phyloP scores from a whole-genome alignment of 92 coral and sea anemone species.

The Hydrozoanthus gracilis region DNA sequence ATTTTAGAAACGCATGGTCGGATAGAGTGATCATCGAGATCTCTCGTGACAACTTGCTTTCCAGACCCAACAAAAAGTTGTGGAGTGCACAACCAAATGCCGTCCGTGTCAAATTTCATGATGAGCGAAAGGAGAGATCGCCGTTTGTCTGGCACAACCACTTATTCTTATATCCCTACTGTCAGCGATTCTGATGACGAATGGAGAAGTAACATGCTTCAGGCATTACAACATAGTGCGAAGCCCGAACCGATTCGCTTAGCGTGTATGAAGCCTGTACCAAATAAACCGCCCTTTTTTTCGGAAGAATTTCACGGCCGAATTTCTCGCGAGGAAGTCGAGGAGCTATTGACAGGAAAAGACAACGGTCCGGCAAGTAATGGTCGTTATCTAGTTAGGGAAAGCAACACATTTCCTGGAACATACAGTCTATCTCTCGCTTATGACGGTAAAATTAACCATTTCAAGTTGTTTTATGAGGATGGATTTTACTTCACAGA shows the following conservation, averaged over 20 bases:
- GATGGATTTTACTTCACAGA: constrained; percentile 77
- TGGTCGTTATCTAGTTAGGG: constrained; percentile 94
- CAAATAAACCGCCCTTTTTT: constrained; percentile 84
- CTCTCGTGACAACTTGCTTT: neutral
- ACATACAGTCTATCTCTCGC: constrained; percentile 91
- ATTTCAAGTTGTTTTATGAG: constrained; percentile 83
- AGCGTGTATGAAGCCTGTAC: constrained; percentile 93
- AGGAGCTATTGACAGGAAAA: constrained; percentile 82
- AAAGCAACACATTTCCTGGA: constrained; percentile 91
- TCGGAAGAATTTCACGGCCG: constrained; percentile 97
- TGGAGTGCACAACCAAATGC: constrained; percentile 18
- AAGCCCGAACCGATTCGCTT: constrained; percentile 97
- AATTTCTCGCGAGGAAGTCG: constrained; percentile 87
- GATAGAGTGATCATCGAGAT: constrained; percentile 1
- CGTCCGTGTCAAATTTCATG: constrained; percentile 43
- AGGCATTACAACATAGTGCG: constrained; percentile 87
- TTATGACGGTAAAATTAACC: constrained; percentile 85
- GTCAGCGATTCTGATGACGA: constrained; percentile 46
- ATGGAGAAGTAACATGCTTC: constrained; percentile 88
- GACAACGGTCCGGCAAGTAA: constrained; percentile 72
- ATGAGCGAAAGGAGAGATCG: constrained; percentile 41
- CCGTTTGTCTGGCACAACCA: constrained; percentile 29
- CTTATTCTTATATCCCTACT: constrained; percentile 27
- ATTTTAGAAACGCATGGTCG: neutral
- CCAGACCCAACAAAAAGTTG: neutral